Conservation (phyloP, 2,888 invertebrate species). For the Danaus chrysippus region DNA sequence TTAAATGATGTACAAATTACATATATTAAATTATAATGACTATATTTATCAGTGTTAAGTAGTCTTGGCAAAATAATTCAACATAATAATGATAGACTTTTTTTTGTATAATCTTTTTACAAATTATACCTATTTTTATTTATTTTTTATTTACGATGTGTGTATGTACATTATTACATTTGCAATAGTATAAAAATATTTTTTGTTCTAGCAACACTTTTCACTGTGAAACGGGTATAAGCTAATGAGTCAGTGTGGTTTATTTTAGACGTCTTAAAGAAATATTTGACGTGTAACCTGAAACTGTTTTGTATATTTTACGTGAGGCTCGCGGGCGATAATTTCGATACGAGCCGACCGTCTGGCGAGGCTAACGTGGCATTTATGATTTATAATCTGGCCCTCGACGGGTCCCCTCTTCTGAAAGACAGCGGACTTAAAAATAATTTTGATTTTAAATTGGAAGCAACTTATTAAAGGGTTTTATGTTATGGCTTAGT, state of each 20-base stretch:
- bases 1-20: too few species aligned
- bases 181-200: background rate
- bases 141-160: too few species aligned
- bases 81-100: too few species aligned
- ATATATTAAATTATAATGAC: too few species aligned
- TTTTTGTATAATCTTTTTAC: too few species aligned
- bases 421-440: slow-evolving; percentile 65
- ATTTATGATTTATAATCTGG: slow-evolving; percentile 76
- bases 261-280: slow-evolving; percentile 57
- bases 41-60: too few species aligned
- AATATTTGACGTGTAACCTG: slow-evolving; percentile 70
- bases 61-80: too few species aligned
- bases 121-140: too few species aligned
- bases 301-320: slow-evolving; percentile 73
- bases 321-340: slow-evolving; percentile 64
- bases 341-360: slow-evolving; percentile 63
- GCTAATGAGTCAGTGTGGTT: slow-evolving; percentile 54
- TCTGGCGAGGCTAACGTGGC: slow-evolving; percentile 64
- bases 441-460: slow-evolving; percentile 73
- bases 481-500: slow-evolving; percentile 59
- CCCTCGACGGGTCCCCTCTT: slow-evolving; percentile 64
- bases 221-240: slow-evolving; percentile 19
- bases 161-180: background rate
- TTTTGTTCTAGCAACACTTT: slow-evolving; percentile 4
- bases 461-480: slow-evolving; percentile 68